phyloP scores from a whole-genome alignment of 2,888 invertebrate species.

The Bellardia bayeri region DNA sequence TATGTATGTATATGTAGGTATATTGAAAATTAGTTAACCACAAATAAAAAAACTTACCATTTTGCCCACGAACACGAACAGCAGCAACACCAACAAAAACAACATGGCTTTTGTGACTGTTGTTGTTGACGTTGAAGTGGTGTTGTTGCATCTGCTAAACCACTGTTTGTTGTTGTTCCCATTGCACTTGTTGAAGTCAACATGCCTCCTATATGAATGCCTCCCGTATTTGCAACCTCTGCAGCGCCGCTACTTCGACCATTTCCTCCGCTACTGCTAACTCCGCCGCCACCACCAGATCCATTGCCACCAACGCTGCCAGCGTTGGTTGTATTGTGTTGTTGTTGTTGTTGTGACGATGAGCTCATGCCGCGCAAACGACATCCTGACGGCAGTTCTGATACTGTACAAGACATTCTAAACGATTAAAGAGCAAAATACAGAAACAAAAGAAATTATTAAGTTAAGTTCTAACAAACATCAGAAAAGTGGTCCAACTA shows the following conservation, averaged over 20 bases:
- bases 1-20: no score
- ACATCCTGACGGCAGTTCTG: slow-evolving; percentile 85
- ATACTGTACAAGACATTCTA: slow-evolving; percentile 87
- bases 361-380: slow-evolving; percentile 84
- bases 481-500: neutral
- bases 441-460: neutral
- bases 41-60: slow-evolving; percentile 79
- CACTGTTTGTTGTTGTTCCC: slow-evolving; percentile 74
- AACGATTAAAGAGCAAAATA: slow-evolving; percentile 5
- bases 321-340: slow-evolving; percentile 79
- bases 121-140: slow-evolving; percentile 80
- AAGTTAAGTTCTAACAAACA: neutral
- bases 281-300: slow-evolving; percentile 70
- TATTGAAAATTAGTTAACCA: no score
- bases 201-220: slow-evolving; percentile 78
- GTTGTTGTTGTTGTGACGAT: slow-evolving; percentile 82
- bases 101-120: slow-evolving; percentile 87
- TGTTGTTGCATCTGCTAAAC: slow-evolving; percentile 74
- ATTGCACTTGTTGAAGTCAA: slow-evolving; percentile 77
- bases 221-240: slow-evolving; percentile 77
- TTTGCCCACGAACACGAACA: slow-evolving; percentile 88
- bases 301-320: slow-evolving; percentile 76
- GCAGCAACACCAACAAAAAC: slow-evolving; percentile 89
- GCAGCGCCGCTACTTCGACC: slow-evolving; percentile 70
- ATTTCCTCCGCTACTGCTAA: slow-evolving; percentile 71